A percentile compares a stretch with the other conserved stretches of the same genome.
These are phyloP conservation scores for Lasioglossum lativentre DNA, from an alignment of 2,888 invertebrate species.

Conservation along the genomic window DNA sequence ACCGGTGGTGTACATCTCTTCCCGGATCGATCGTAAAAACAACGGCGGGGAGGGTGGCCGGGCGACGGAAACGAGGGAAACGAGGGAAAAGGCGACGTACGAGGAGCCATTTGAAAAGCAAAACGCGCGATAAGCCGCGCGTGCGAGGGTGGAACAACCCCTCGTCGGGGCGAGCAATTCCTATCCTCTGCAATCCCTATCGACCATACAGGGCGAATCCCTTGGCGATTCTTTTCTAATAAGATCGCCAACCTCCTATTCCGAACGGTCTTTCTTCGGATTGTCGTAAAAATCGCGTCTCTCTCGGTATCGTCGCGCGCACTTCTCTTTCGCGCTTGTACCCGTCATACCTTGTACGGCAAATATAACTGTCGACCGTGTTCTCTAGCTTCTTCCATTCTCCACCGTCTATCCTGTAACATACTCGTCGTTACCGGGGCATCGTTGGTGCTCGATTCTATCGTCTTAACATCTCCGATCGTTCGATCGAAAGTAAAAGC, in stretches of 20 bases:
- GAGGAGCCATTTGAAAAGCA: constrained; percentile 60
- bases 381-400: not conserved
- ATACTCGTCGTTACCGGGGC: not conserved
- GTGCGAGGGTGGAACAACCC: constrained; percentile 41
- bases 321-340: not conserved
- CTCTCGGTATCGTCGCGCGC: not conserved
- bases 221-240: constrained; percentile 37
- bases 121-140: constrained; percentile 52
- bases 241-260: constrained; percentile 40
- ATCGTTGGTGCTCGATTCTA: not conserved
- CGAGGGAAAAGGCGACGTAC: constrained; percentile 40
- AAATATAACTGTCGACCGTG: not conserved
- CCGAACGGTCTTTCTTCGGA: not conserved
- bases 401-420: not conserved
- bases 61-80: constrained; percentile 22
- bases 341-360: not conserved
- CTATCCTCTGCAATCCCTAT: not conserved
- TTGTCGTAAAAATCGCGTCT: not conserved
- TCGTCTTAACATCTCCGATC: not conserved
- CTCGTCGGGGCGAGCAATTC: constrained; percentile 23
- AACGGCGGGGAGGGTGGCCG: not conserved
- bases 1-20: not conserved
- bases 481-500: not conserved
- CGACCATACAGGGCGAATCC: constrained; percentile 38
- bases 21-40: constrained; percentile 54